Base-by-base conservation (phyloP, 2,888 invertebrate species). In the Ganaspis brasiliensis region DNA sequence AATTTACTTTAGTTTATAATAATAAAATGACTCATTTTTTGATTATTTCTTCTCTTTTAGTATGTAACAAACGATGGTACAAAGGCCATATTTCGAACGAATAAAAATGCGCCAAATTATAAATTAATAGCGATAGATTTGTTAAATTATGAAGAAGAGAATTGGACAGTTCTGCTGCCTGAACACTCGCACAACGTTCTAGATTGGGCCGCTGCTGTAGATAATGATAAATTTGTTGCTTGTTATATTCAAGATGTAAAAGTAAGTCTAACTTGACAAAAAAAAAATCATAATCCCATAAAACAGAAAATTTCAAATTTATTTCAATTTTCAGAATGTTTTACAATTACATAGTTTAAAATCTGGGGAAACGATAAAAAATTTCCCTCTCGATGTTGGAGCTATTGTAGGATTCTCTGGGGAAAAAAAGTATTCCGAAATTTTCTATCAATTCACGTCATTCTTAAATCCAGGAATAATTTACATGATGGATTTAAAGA, bases 161-260 rank as follows among this genome's bases (percentile, higher is more conserved):
- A 97, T 83, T 99, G 99, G 98, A 92, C 92, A 37, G 96, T 96
- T 1, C 93, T 99, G 21, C 94, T 99, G 83, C 93, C 95, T 26
- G 98, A 99, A 91, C 95, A 99, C 90, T 92, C 95, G 4, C 95
- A 94, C 78, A 96, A 98, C 92, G 98, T 99, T 0, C 91, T 99
- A 56, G 97, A 98, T 89, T 98, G 97, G 97, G 97, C 95, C 0
- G 93, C 94, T 9, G 96, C 97, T 73, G 97, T 98, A 0, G 95
- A 97, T 90, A 92, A 94, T n/a, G 95, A 98, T 89, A 96, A 97
- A 91, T 93, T 99, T 45, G 94, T 98, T 72, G 92, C 98, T 45
- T 96, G 96, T 90, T 99, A 98, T 90, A 94, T 99, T 77, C 95
- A 97, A 89, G 98, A 99, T 93, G 99, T 99, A 9, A 98, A 98